A percentile compares a stretch with the other conserved stretches of the same genome.
Conservation (phyloP, 2,797 vertebrate species). For the Momotus momota region DNA sequence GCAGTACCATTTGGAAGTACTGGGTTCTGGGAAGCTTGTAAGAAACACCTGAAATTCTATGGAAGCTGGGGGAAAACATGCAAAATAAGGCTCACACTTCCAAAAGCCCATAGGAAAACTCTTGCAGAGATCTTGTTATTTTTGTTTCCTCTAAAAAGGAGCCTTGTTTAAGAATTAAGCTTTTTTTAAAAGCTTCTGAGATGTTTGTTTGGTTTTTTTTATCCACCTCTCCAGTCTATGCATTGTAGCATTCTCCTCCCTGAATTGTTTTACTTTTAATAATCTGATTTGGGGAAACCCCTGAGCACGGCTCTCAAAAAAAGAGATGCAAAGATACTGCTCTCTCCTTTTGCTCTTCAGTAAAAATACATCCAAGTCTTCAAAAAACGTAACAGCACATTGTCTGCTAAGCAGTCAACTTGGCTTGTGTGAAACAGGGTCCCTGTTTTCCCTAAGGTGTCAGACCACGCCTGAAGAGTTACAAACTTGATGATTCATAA, state of each 20-base stretch:
- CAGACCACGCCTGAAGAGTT: neutral
- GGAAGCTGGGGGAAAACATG: fast-evolving
- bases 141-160: neutral
- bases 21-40: neutral
- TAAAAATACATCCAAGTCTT: neutral
- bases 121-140: neutral
- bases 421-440: neutral
- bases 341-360: neutral
- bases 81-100: neutral
- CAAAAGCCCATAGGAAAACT: neutral
- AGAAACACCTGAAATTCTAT: neutral
- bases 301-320: neutral
- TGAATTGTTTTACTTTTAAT: neutral
- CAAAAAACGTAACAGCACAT: neutral
- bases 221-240: neutral
- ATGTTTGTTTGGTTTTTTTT: neutral
- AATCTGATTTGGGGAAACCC: neutral
- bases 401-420: neutral
- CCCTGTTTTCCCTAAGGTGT: constrained; percentile 13
- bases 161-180: neutral
- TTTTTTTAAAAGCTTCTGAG: neutral
- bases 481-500: constrained; percentile 49
- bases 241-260: neutral
- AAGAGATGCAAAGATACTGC: neutral
- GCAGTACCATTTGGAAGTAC: neutral